A percentile compares a stretch with the other conserved stretches of the same genome.
Evolutionary conservation across 1,140 invertebrate genomes (phyloP).

Genomic region (Trachymyrmex cornetzi): DNA sequence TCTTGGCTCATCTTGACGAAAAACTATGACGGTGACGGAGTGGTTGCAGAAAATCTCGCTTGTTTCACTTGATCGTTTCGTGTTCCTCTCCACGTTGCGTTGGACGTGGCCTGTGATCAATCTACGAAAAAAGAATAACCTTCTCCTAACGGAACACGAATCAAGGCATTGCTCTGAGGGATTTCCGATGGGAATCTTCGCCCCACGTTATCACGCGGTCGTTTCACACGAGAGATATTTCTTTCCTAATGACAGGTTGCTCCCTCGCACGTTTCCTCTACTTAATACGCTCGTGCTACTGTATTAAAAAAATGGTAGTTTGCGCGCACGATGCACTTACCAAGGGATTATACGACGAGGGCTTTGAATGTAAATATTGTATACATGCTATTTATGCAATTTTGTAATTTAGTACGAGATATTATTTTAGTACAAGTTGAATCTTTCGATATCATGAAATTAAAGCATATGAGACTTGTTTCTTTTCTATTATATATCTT

Average conservation of each 20-base stretch:
- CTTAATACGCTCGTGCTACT: conserved; percentile 66
- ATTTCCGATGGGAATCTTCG: conserved; percentile 75
- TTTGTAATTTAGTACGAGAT: neutral
- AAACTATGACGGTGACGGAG: neutral
- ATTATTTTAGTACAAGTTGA: too few relatives aligned
- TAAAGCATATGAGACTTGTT: neutral
- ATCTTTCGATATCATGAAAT: neutral
- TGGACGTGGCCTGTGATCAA: conserved; percentile 58
- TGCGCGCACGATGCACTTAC: neutral
- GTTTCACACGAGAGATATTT: conserved; percentile 76
- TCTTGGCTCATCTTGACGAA: neutral
- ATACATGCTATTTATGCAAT: neutral
- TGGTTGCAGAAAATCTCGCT: conserved; percentile 20
- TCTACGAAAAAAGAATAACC: conserved; percentile 75
- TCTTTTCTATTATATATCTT: neutral
- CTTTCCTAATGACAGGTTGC: conserved; percentile 78
- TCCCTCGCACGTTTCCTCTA: conserved; percentile 62
- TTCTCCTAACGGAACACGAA: conserved; percentile 71
- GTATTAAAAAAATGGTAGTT: conserved; percentile 32
- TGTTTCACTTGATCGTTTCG: conserved; percentile 10
- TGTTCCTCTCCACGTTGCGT: conserved; percentile 34
- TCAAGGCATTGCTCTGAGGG: conserved; percentile 57
- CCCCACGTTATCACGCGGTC: conserved; percentile 67
- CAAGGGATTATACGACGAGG: conserved; percentile 28
- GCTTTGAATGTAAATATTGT: neutral